Base-by-base conservation (phyloP, 2,888 invertebrate genomes). In the Dynastes maya region DNA sequence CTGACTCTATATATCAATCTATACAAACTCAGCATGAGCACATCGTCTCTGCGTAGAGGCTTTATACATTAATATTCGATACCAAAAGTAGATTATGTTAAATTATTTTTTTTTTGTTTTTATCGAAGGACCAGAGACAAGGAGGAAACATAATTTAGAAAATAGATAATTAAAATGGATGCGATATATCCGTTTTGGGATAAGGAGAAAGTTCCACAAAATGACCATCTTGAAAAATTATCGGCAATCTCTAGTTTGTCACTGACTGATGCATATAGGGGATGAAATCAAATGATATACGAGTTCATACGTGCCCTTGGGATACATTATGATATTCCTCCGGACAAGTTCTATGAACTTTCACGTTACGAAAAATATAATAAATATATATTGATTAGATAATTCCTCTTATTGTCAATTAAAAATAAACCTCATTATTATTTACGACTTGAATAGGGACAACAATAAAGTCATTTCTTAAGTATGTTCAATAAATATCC, bases 1-100 rank as follows among this genome's bases (percentile, higher is more conserved):
- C 87, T 86, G 87, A 86, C 86, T 86, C 88, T 86, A 88, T 88
- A 88, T 88, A 88, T 88, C 88, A 89, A 88, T 88, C 88, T 88
- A 88, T 87, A 87, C 85, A 86, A 86, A 83, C 88, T 76, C 88
- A 88, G 87, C 88, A 84, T 87, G 88, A 83, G 85, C 22, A 86
- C 87, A 84, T 83, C 84, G 86, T 85, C 85, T 84, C 84, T 85
- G 83, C 16, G 32, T 40, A 72, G 82, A 80, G 82, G 84, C 84
- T 84, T 85, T 84, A 55, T 55, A 84, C 86, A 86, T 86, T 86
- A 86, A 86, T 87, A 86, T 85, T 72, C 55, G 85, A 83, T 82
- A 85, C 81, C 82, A 85, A 84, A 86, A 86, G 86, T 86, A 85
- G 85, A 86, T 86, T 85, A 86, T 85, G 83, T 83, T 85, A 86